Base-by-base conservation (phyloP, 2,113 vertebrate genomes). In the Osmerus eperlanus region DNA sequence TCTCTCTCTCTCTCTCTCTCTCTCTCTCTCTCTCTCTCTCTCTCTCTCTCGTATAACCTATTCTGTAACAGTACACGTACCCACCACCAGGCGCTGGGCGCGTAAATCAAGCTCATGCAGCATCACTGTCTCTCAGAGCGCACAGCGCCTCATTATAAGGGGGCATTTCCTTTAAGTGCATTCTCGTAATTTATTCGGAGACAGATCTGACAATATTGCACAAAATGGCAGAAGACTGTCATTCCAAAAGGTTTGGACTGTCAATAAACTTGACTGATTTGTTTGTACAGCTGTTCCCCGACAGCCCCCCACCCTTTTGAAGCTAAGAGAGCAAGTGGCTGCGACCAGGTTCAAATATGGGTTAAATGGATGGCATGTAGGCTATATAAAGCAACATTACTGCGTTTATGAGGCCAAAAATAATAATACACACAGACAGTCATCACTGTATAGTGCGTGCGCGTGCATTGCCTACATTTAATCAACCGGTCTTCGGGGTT, bases 401-500 rank as follows among this genome's bases (percentile, higher is more conserved):
- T 47, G 41, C 41, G 41, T 47, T 47, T 47, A 36, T 36, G 59
- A 62, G 85, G 15, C 74, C 73, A 73, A 18, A 78, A 23, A 70
- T 51, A 12, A 71, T 63, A 1, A 60, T 60, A 86, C 77, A 79
- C 69, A 83, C 78, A 83, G 64, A 65, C 8, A 51, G 36, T 18
- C 18, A 69, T 71, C 72, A 83, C 76, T 70, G 29, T 55, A 28
- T 36, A 75, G 69, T 67, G 64, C 80, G 77, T 87, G 83, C 81
- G 82, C 41, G 41, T 47, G 80, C 71, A 29, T 79, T 88, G 88
- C 91, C 89, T 89, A 93, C 92, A 89, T 92, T 91, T 92, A 85
- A 92, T 89, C 87, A 86, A 65, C 87, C 91, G 89, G 77, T 93
- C 90, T 73, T 87, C 21, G 78, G 91, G 84, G 74, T 85, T 78